Conservation (phyloP, 1,140 invertebrate species). For the Drosophila tsacasi region DNA sequence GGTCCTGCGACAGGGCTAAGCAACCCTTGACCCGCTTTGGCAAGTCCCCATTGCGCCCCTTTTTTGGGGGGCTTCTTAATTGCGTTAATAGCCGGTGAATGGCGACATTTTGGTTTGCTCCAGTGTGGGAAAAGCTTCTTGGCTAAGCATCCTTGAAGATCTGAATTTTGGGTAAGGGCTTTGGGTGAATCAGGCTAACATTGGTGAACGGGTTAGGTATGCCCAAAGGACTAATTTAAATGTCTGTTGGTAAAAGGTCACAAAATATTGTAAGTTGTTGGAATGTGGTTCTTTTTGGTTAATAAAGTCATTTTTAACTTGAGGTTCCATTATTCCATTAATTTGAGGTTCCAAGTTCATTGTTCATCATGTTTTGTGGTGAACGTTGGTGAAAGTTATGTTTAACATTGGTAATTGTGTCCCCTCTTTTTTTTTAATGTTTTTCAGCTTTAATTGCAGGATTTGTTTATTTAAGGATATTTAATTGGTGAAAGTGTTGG, state of each 20-base stretch:
- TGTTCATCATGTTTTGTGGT: not conserved
- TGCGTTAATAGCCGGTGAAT: conserved; percentile 64
- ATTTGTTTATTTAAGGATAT: not conserved
- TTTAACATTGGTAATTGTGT: too few relatives aligned
- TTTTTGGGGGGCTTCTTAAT: conserved; percentile 47
- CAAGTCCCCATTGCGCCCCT: conserved; percentile 1
- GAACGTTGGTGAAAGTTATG: not conserved
- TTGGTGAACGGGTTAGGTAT: not conserved
- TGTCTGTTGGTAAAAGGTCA: not conserved
- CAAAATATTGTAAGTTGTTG: not conserved
- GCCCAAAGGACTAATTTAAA: not conserved
- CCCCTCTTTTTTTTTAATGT: not conserved
- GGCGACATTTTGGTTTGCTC: conserved; percentile 63
- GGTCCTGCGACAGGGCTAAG: conserved; percentile 18
- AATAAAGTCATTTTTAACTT: not conserved
- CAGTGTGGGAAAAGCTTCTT: not conserved
- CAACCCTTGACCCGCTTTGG: conserved; percentile 33
- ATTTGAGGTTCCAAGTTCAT: not conserved
- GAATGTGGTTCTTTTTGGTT: not conserved
- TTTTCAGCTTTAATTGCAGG: not conserved
- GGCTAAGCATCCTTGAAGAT: not conserved
- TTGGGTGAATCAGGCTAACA: not conserved
- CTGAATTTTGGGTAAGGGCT: not conserved
- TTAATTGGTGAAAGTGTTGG: not conserved
- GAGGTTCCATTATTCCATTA: too few relatives aligned